Conservation (phyloP, 2,113 vertebrate genomes). For the Rhinoderma darwinii region DNA sequence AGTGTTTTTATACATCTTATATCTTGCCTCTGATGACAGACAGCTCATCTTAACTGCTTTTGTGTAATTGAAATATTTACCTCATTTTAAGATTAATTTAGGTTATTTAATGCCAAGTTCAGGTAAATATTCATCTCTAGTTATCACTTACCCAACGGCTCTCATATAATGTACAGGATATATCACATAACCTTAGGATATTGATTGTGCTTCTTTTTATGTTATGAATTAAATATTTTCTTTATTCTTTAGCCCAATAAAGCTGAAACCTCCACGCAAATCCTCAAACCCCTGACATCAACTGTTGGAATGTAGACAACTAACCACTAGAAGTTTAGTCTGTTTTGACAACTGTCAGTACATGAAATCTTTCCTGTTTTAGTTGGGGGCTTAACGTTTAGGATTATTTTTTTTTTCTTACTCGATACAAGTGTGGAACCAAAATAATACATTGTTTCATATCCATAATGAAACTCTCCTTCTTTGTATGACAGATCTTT, state of each 20-base stretch:
- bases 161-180: neutral
- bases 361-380: conserved; percentile 51
- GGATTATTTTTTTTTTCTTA: conserved; percentile 12
- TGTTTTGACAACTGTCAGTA: conserved; percentile 50
- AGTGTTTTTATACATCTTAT: neutral
- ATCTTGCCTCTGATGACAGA: neutral
- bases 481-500: conserved; percentile 33
- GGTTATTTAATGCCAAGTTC: neutral
- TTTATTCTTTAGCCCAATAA: neutral
- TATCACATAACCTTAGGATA: neutral
- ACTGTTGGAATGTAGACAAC: conserved; percentile 28
- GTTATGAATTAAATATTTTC: neutral
- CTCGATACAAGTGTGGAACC: neutral
- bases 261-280: neutral
- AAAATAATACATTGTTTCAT: conserved; percentile 35
- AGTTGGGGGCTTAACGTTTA: conserved; percentile 1
- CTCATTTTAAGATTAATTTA: neutral
- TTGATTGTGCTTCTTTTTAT: neutral
- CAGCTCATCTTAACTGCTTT: neutral
- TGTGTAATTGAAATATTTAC: neutral
- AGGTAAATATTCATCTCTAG: neutral
- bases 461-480: conserved; percentile 6
- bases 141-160: neutral
- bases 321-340: neutral
- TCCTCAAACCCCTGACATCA: neutral